A percentile compares a stretch with the other conserved stretches of the same genome.
These are phyloP conservation scores for Bubo scandiacus DNA, from an alignment of 2,113 vertebrate species.

Conservation along the genomic window DNA sequence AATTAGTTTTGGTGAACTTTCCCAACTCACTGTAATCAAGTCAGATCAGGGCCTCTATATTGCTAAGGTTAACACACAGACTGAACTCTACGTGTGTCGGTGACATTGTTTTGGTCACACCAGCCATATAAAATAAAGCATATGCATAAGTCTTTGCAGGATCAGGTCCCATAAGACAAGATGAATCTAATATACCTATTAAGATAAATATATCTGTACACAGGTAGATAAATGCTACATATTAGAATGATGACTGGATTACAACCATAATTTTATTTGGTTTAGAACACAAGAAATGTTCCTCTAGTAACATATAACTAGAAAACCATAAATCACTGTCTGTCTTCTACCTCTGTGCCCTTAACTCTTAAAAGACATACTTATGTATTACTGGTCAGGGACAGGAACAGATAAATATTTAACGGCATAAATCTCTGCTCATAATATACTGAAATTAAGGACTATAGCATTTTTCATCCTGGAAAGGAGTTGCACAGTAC, in stretches of 20 bases:
- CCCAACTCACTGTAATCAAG: not conserved
- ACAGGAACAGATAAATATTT: not conserved
- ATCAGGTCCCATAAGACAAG: not conserved
- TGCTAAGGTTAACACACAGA: not conserved
- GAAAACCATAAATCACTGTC: not conserved
- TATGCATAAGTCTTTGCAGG: not conserved
- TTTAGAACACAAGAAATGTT: not conserved
- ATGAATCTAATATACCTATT: not conserved
- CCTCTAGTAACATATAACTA: not conserved
- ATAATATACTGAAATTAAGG: slow-evolving; percentile 6
- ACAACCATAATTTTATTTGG: not conserved
- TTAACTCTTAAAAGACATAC: not conserved
- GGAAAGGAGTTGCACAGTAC: not conserved
- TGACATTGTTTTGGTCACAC: not conserved
- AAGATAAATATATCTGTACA: not conserved
- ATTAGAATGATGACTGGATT: not conserved
- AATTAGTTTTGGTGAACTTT: not conserved
- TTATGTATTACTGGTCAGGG: not conserved
- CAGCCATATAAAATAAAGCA: not conserved
- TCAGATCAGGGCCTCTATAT: not conserved
- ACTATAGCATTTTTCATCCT: not conserved
- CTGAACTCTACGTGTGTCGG: not conserved
- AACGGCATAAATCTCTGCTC: not conserved
- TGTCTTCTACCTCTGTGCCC: not conserved
- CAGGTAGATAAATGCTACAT: not conserved